phyloP scores from a whole-genome alignment of 2,113 vertebrate genomes.

The Rhagologus leucostigma region DNA sequence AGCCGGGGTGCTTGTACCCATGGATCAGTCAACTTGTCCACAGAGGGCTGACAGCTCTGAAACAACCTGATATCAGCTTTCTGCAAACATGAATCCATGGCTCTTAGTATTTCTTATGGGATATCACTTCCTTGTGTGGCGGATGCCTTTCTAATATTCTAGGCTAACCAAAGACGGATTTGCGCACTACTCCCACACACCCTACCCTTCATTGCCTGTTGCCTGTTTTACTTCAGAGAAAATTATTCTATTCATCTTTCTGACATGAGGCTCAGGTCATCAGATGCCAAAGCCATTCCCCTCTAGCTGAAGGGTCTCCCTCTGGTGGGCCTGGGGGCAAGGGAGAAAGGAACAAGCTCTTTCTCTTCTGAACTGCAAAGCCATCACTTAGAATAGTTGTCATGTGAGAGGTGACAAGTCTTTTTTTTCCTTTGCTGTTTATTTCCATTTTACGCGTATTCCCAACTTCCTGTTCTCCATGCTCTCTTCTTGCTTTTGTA shows the following conservation, averaged over 20 bases:
- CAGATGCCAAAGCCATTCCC: not conserved
- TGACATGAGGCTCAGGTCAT: not conserved
- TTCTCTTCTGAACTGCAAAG: not conserved
- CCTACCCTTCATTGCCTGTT: not conserved
- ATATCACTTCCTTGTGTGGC: fast-evolving
- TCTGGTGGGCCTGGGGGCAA: fast-evolving
- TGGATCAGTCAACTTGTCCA: not conserved
- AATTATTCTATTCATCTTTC: not conserved
- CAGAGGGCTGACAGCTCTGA: not conserved
- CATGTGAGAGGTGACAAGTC: not conserved
- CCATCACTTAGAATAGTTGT: not conserved
- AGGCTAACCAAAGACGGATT: not conserved
- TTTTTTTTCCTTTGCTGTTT: not conserved
- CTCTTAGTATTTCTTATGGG: not conserved
- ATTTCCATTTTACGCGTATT: not conserved
- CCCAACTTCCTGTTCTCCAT: not conserved
- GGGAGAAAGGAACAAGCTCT: not conserved
- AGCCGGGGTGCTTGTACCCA: not conserved
- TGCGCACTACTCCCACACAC: fast-evolving
- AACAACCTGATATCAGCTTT: not conserved
- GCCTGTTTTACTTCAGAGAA: not conserved
- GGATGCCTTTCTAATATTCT: not conserved
- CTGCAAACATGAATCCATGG: not conserved
- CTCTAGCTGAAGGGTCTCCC: not conserved
- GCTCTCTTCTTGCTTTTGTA: not conserved